Evolutionary conservation across 2,113 vertebrate species (phyloP).

Genomic region (Eptesicus fuscus): DNA sequence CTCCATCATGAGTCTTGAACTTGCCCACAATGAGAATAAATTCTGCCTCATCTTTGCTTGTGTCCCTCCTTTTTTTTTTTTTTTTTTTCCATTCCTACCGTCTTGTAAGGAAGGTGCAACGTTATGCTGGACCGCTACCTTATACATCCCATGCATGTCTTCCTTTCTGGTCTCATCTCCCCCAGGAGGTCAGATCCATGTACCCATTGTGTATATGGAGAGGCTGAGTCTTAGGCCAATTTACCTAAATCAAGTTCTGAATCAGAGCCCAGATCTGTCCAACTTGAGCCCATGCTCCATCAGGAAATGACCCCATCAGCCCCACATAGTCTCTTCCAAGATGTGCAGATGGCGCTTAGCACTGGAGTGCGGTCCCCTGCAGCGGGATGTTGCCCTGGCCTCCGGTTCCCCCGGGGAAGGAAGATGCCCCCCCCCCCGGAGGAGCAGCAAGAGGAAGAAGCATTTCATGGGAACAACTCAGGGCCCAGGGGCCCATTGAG

Average conservation of each 20-base stretch:
- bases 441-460: neutral
- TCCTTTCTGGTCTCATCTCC: neutral
- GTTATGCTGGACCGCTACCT: neutral
- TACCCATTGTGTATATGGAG: neutral
- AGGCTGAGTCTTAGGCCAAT: neutral
- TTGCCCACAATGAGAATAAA: constrained; percentile 68
- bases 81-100: neutral
- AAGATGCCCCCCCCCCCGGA: neutral
- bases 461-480: neutral
- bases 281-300: neutral
- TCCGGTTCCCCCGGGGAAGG: neutral
- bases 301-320: neutral
- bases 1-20: constrained; percentile 51
- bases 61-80: neutral
- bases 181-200: neutral
- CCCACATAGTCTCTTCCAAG: neutral
- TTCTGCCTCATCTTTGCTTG: constrained; percentile 69
- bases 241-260: neutral
- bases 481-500: neutral
- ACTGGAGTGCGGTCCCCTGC: neutral
- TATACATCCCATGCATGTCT: accelerated
- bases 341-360: neutral
- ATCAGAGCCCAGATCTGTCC: neutral
- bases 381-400: neutral
- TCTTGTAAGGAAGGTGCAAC: neutral